These are phyloP conservation scores for Peromyscus californicus DNA, from an alignment of 2,113 vertebrate genomes.

Conservation along the genomic window DNA sequence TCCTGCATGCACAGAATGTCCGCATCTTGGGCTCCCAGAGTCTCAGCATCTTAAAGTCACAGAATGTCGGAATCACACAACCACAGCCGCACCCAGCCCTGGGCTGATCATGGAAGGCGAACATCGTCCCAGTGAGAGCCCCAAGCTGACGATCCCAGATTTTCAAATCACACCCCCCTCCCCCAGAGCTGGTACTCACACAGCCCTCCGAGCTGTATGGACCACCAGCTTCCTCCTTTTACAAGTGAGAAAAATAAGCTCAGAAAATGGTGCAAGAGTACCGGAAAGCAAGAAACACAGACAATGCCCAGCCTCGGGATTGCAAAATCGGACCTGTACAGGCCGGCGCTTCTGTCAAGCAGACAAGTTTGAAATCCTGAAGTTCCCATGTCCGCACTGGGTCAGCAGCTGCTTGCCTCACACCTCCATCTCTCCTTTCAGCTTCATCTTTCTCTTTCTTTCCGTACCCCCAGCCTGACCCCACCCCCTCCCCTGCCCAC, in stretches of 20 bases:
- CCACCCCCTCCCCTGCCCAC: not conserved
- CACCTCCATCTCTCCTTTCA: not conserved
- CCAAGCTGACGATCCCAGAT: not conserved
- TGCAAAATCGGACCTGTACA: not conserved
- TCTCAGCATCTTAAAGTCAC: conserved; percentile 73
- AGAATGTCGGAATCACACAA: conserved; percentile 63
- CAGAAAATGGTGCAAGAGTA: conserved; percentile 17
- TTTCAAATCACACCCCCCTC: not conserved
- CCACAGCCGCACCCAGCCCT: not conserved
- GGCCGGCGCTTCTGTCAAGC: not conserved
- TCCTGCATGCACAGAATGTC: conserved; percentile 76
- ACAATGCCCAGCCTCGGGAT: not conserved
- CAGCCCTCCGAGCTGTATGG: not conserved
- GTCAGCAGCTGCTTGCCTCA: not conserved
- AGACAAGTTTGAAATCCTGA: not conserved
- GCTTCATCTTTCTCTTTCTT: not conserved
- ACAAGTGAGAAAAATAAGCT: conserved; percentile 22
- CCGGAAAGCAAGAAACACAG: not conserved
- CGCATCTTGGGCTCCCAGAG: conserved; percentile 49
- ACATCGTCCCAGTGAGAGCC: not conserved
- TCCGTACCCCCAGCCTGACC: not conserved
- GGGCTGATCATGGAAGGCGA: not conserved
- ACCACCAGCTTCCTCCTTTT: conserved; percentile 36
- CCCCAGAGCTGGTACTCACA: not conserved
- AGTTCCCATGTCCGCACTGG: not conserved